Evolutionary conservation across 1,140 invertebrate species (phyloP), one percentile per base, ranked within the genome.

Genomic region (Drosophila rhopaloa): DNA sequence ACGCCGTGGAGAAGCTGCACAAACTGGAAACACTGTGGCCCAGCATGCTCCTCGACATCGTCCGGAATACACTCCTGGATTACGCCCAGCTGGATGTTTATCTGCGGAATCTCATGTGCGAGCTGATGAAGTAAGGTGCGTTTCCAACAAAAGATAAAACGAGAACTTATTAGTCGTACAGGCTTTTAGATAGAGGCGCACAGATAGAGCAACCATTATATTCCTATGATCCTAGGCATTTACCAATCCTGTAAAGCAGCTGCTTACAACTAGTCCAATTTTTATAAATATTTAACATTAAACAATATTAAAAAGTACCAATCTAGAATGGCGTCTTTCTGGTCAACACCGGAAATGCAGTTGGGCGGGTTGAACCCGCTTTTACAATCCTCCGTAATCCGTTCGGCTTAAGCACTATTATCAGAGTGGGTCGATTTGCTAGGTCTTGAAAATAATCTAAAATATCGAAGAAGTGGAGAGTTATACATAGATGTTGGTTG

Each of bases 81-180:
- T 97, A 96, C 84, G 94, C 95, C 8, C 94, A 97, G 68, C 94
- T 97, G 92, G 95, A 97, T 79, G 91, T 93, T 29, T 97, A 97
- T 81, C 95, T 97, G 93, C 96, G 96, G 47, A 93, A 94, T 54
- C 75, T 92, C 5, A 92, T 92, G 91, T 59, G 79, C 14, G 91
- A 92, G 70, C 54, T 92, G 13, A 91, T 92, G 91, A 92, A 92
- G 68, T 92, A 50, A 83, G 10, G 10, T 7, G 44, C 6, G 4
- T 5, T n/a, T 35, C 57, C 29, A 24, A 13, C n/a, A 14, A 51
- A 24, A n/a, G 27, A 41, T 10, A 11, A 35, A 44, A 27, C 47
- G 74, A 56, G 32, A 44, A 41, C 43, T 76, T 72, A 54, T 47
- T 84, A 86, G 81, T 63, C 56, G 51, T 76, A 60, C 57, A 53